Conservation (phyloP, 2,113 vertebrate species). For the Telmatochromis sp. region DNA sequence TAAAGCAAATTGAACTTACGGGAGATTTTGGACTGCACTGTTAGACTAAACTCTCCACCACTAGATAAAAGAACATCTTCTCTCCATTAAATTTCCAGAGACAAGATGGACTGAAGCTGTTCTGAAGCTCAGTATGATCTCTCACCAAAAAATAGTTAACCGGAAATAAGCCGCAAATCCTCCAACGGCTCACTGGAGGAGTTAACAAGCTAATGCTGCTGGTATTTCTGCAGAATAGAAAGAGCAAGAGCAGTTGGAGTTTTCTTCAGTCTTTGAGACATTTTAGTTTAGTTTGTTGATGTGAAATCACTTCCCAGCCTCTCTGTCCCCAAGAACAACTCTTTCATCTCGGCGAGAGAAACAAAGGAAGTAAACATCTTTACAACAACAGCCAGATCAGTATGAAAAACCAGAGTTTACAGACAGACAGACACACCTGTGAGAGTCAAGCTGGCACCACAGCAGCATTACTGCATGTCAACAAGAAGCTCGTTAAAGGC, state of each 20-base stretch:
- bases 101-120: not conserved
- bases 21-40: not conserved
- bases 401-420: not conserved
- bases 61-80: not conserved
- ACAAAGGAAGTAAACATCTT: not conserved
- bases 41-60: not conserved
- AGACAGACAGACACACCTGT: not conserved
- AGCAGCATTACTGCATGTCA: not conserved
- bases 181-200: not conserved
- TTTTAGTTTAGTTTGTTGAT: not conserved
- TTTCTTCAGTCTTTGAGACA: not conserved
- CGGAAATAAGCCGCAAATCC: not conserved
- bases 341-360: not conserved
- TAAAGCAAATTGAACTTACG: fast-evolving
- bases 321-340: not conserved
- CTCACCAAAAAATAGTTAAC: not conserved
- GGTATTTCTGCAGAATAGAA: not conserved
- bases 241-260: fast-evolving
- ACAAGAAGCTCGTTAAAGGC: not conserved
- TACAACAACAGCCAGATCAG: not conserved
- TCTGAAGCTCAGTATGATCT: not conserved
- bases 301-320: not conserved
- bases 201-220: not conserved
- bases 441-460: not conserved
- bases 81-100: not conserved